Conservation (phyloP, 2,888 invertebrate species). For the Leptinotarsa peninsularis region DNA sequence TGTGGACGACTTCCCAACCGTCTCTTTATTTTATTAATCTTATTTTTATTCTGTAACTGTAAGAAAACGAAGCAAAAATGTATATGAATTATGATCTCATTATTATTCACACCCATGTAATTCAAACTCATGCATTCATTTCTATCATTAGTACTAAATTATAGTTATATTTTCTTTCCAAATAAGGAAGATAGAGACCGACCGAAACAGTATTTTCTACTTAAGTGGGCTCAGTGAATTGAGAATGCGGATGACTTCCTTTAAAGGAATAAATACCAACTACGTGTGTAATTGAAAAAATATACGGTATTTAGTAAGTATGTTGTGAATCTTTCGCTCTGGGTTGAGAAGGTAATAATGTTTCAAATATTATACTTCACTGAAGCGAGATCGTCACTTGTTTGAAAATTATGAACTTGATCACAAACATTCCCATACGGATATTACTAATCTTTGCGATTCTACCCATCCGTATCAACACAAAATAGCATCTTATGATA, state of each 20-base stretch:
- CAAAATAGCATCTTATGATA: too few species aligned
- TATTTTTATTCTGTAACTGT: not conserved
- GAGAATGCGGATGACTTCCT: slow-evolving; percentile 43
- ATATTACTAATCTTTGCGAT: too few species aligned
- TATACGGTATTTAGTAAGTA: not conserved
- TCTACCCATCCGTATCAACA: too few species aligned
- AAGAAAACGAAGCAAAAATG: not conserved
- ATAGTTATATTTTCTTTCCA: slow-evolving; percentile 22
- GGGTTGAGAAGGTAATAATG: not conserved
- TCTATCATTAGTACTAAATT: slow-evolving; percentile 19
- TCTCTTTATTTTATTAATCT: not conserved
- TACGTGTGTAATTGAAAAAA: slow-evolving; percentile 21
- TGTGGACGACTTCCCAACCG: too few species aligned
- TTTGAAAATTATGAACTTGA: too few species aligned
- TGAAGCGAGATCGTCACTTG: too few species aligned
- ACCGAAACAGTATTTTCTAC: slow-evolving; percentile 36
- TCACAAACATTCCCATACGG: too few species aligned
- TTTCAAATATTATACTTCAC: too few species aligned
- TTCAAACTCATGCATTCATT: slow-evolving; percentile 5
- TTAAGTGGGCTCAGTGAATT: slow-evolving; percentile 28
- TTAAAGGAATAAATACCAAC: slow-evolving; percentile 41
- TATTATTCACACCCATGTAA: slow-evolving; percentile 15
- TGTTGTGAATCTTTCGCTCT: not conserved
- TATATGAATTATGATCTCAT: not conserved
- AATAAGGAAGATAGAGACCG: slow-evolving; percentile 33